phyloP scores from a whole-genome alignment of 2,113 vertebrate species.

The Bubo blakistoni region DNA sequence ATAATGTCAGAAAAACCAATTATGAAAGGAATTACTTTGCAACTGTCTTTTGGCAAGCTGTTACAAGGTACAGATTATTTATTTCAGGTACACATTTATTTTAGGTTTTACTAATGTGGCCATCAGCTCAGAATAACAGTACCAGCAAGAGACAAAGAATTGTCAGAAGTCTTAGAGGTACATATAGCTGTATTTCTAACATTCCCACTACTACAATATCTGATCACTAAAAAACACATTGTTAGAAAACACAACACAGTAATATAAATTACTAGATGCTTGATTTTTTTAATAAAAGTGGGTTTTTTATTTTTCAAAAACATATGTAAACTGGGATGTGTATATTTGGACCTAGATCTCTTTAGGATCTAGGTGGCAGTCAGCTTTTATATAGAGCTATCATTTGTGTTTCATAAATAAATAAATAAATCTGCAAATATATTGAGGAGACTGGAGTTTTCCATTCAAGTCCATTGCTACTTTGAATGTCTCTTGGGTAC shows the following conservation, averaged over 20 bases:
- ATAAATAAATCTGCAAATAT: not conserved
- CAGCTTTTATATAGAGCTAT: not conserved
- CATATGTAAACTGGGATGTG: not conserved
- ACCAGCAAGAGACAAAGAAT: not conserved
- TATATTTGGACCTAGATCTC: not conserved
- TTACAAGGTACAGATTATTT: accelerated
- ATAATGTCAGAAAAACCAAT: not conserved
- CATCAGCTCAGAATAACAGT: not conserved
- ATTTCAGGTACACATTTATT: not conserved
- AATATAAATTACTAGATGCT: not conserved
- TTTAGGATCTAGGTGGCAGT: not conserved
- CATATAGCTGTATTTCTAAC: not conserved
- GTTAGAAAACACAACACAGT: not conserved
- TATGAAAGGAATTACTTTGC: not conserved
- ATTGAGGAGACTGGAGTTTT: not conserved
- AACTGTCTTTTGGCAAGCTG: not conserved
- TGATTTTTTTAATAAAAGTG: not conserved
- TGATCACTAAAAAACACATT: not conserved
- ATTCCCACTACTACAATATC: not conserved
- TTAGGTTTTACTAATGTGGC: not conserved
- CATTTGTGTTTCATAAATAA: not conserved
- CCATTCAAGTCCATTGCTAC: not conserved
- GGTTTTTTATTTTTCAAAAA: not conserved
- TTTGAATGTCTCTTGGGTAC: not conserved
- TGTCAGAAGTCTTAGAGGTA: not conserved